phyloP scores from a whole-genome alignment of 1,140 invertebrate genomes.

The Ericerus pela region DNA sequence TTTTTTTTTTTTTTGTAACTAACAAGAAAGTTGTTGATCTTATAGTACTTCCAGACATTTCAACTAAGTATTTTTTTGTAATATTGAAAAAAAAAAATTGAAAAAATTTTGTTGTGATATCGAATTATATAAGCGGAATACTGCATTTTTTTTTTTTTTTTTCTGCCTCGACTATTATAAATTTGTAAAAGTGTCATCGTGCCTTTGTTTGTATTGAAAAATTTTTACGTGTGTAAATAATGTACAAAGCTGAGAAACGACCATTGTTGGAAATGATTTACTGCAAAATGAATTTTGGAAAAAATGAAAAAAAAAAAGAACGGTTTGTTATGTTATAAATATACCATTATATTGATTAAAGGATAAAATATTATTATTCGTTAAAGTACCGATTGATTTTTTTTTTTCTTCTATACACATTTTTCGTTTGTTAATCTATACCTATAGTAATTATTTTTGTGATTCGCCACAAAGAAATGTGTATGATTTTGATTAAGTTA shows the following conservation, averaged over 20 bases:
- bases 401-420: conserved; percentile 8
- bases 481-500: conserved; percentile 5
- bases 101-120: conserved; percentile 12
- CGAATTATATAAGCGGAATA: conserved; percentile 1
- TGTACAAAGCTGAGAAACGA: not conserved
- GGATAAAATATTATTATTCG: conserved; percentile 6
- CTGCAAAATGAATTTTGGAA: not conserved
- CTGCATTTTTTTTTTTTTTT: not conserved
- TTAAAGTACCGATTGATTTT: conserved; percentile 5
- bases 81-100: too few species aligned
- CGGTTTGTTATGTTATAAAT: conserved; percentile 8
- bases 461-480: conserved; percentile 9
- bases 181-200: conserved; percentile 10
- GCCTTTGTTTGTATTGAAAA: conserved; percentile 2
- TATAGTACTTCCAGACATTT: too few species aligned
- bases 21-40: too few species aligned
- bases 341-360: not conserved
- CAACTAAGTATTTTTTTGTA: too few species aligned
- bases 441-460: conserved; percentile 2
- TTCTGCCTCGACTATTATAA: not conserved
- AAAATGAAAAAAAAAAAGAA: too few species aligned
- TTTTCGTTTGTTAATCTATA: conserved; percentile 4
- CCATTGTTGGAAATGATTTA: conserved; percentile 7
- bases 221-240: too few species aligned
- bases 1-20: conserved; percentile 1